Base-by-base conservation (phyloP, 2,113 vertebrate species). In the Aphyosemion australe region DNA sequence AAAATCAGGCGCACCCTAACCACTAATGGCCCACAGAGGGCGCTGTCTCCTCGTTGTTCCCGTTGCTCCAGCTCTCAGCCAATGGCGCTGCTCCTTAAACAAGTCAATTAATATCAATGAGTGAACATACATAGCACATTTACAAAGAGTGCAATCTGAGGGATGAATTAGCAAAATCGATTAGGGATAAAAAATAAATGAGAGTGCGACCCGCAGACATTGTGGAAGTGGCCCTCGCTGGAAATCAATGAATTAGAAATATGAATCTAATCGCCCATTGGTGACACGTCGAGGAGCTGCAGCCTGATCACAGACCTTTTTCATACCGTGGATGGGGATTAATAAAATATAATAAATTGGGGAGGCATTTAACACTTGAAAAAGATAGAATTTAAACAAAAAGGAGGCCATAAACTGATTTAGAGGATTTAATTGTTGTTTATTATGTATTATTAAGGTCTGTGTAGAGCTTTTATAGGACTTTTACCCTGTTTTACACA, bases 61-160 rank as follows among this genome's bases (percentile, higher is more conserved):
- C 66, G 48, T 5, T 12, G 8, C 61, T 42, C 6, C n/a, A 19
- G 51, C 66, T 31, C 34, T 42, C 19, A 51, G 56, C 72, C 53
- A 45, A 31, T 51, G 41, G 45, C 65, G 39, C 53, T 14, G 41
- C 39, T 69, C 63, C 69, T 73, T 80, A 76, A 86, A 86, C 87
- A 88, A 87, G 86, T 90, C 84, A 84, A 91, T 89, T 86, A 86
- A 89, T 87, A 87, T 84, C 86, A 86, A 81, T 85, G 85, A 86
- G 84, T 61, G 87, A 83, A 85, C 71, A 89, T 84, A 83, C 86
- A 82, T 75, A 77, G 68, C 65, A 65, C 84, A 84, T 80, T 88
- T 87, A 84, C 81, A 86, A 85, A 79, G 75, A 79, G 82, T 62
- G 78, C 83, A 87, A 83, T 88, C 84, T 78, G 77, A 86, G 79